Base-by-base conservation (phyloP, 2,797 vertebrate genomes). In the Enteromius afrohamiltoni region DNA sequence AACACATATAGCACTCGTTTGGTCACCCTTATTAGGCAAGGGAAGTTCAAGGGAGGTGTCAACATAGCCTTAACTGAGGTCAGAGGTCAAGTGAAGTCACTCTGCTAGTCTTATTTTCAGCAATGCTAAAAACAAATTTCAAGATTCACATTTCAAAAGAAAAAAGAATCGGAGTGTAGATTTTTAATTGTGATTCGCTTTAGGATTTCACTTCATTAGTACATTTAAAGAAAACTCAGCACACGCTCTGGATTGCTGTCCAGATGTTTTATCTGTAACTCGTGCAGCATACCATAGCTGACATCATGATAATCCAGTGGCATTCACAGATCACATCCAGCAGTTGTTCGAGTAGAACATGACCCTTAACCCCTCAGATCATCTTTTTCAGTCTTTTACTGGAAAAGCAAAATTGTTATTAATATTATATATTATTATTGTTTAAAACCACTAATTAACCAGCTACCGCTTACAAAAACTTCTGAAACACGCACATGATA, bases 11-110 rank as follows among this genome's bases (percentile, higher is more conserved):
- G 49, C 23, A 29, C 49, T 55, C 23, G 23, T 69, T 76, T 37
- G 60, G 17, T 71, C 53, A 60, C 37, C 37, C 23, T n/a, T 47
- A 34, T 73, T 34, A 75, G 70, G n/a, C 29, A 75, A 60, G 21
- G 53, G 21, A 58, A 40, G 70, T 75, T 82, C 70, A 82, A 64
- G 58, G 80, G 34, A 65, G 74, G 58, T 51, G 80, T 53, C 70
- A 34, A 17, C 40, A 13, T 49, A 21, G 34, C 19, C 37, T 49
- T 64, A 34, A 34, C 17, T 49, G 29, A 74, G 29, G 58, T 74
- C 42, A 67, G 26, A 55, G 23, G 60, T 76, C 81, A 55, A 55
- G 34, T 55, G 1, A 83, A 42, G n/a, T 21, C 23, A 68, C 16
- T 67, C 17, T 74, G 60, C 47, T 53, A n/a, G 67, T 83, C 31